Percentiles rank a stretch among this genome's conserved stretches.
Evolutionary conservation across 2,113 vertebrate species (phyloP).

Genomic region (Callocephalon fimbriatum): DNA sequence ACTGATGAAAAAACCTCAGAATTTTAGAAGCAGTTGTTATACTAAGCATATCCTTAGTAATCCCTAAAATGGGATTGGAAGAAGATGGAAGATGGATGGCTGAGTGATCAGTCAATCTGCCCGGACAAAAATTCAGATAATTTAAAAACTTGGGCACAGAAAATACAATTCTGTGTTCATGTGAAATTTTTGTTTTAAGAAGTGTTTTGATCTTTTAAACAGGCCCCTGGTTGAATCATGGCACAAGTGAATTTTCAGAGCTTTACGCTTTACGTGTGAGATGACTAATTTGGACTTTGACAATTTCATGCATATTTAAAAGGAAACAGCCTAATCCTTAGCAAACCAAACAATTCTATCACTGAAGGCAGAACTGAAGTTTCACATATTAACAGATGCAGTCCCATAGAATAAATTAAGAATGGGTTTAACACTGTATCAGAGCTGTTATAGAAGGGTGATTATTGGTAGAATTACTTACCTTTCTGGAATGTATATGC

Average conservation of each 20-base stretch:
- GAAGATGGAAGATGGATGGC: neutral
- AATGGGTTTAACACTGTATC: neutral
- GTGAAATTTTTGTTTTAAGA: neutral
- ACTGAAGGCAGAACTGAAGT: neutral
- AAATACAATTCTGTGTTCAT: neutral
- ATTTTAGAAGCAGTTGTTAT: neutral
- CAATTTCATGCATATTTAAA: neutral
- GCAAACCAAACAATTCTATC: neutral
- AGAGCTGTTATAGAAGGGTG: neutral
- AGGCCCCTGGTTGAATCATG: neutral
- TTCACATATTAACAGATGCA: neutral
- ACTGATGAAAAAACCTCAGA: neutral
- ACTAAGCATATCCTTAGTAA: neutral
- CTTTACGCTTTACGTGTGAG: neutral
- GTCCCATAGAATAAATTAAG: neutral
- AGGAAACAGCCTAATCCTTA: neutral
- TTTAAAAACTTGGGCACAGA: neutral
- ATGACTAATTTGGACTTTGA: neutral
- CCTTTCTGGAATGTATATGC: conserved; percentile 96
- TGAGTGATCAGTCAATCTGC: neutral
- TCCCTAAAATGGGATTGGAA: neutral
- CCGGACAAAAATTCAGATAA: neutral
- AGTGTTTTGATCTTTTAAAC: neutral
- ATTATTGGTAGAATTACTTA: conserved; percentile 68
- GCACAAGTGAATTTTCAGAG: neutral